Conservation (phyloP, 2,113 vertebrate species). For the Psittacula cyanocephala region DNA sequence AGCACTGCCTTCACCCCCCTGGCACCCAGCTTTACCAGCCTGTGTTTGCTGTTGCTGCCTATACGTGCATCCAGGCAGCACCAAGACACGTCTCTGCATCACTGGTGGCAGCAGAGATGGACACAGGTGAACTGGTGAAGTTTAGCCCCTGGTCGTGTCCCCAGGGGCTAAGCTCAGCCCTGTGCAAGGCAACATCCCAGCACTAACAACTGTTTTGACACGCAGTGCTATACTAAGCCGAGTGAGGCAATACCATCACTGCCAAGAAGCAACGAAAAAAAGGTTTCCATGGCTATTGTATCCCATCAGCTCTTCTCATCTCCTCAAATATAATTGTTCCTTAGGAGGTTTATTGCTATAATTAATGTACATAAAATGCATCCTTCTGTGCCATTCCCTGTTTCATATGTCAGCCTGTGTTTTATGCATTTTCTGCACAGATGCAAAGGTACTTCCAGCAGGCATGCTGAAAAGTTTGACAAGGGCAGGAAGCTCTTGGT, state of each 20-base stretch:
- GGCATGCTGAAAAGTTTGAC: not conserved
- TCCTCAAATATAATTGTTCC: not conserved
- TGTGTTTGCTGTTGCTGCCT: rapidly evolving
- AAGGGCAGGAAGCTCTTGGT: not conserved
- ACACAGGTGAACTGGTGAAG: not conserved
- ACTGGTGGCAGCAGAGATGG: not conserved
- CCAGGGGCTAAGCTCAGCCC: not conserved
- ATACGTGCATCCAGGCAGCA: rapidly evolving
- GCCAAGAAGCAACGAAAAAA: not conserved
- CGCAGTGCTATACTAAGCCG: not conserved
- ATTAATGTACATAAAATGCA: not conserved
- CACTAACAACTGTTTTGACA: not conserved
- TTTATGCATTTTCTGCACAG: not conserved
- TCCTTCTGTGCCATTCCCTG: not conserved
- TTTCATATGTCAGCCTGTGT: rapidly evolving
- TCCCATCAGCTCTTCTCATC: not conserved
- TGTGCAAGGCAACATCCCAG: not conserved
- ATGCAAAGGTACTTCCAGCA: not conserved
- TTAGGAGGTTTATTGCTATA: not conserved
- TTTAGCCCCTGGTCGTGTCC: not conserved
- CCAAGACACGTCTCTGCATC: no score
- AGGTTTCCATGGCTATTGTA: not conserved
- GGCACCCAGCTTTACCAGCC: not conserved
- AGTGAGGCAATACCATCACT: not conserved
- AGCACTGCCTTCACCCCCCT: not conserved